Conservation (phyloP, 2,113 vertebrate species). For the Cryptomyrus ogoouensis region DNA sequence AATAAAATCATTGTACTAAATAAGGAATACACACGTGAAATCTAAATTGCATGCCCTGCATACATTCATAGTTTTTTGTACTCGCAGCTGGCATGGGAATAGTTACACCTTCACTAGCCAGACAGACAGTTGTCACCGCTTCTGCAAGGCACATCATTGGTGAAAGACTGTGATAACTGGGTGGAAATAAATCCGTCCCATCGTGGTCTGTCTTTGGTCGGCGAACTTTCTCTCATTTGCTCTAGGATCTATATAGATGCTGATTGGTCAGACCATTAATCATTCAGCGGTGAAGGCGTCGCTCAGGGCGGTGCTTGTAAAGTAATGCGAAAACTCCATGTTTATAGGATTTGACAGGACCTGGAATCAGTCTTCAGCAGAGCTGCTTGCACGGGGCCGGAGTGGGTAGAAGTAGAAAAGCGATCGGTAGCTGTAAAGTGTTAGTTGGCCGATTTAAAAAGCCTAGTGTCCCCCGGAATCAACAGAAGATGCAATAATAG, state of each 20-base stretch:
- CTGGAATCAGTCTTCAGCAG: conserved; percentile 55
- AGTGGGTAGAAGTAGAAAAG: conserved; percentile 25
- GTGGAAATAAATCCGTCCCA: neutral
- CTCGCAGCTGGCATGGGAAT: neutral
- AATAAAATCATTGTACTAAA: neutral
- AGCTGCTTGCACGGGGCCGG: conserved; percentile 33
- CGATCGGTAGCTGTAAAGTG: conserved; percentile 27
- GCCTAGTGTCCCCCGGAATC: conserved; percentile 7
- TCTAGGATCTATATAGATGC: neutral
- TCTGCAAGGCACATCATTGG: conserved; percentile 16
- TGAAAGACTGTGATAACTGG: neutral
- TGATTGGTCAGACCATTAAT: conserved; percentile 43
- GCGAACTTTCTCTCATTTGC: conserved; percentile 22
- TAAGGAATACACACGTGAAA: neutral
- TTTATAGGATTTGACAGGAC: conserved; percentile 64
- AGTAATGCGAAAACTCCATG: conserved; percentile 57
- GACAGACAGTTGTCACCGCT: conserved; percentile 26
- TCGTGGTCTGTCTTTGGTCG: conserved; percentile 17
- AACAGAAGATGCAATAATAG: conserved; percentile 20
- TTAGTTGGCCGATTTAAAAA: neutral
- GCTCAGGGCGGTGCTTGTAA: conserved; percentile 48
- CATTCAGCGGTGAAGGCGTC: conserved; percentile 33
- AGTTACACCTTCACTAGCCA: neutral
- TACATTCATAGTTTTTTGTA: neutral
- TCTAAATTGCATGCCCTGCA: neutral